A percentile compares a stretch with the other conserved stretches of the same genome.
Evolutionary conservation across 2,797 vertebrate species (phyloP).

Genomic region (Dromococcyx pavoninus): DNA sequence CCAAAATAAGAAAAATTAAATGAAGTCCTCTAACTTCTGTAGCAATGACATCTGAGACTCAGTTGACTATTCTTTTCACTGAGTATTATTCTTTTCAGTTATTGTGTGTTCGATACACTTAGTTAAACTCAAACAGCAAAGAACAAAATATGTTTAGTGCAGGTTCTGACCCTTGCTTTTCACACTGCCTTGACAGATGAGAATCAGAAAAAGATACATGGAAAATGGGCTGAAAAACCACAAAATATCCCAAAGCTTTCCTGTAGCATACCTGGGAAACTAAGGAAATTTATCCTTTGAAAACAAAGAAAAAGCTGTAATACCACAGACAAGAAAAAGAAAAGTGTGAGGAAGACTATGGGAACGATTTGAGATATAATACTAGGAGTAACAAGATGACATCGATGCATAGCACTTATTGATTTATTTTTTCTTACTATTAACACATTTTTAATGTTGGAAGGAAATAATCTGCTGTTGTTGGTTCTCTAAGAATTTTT

Average conservation of each 20-base stretch:
- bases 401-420: background rate
- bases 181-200: background rate
- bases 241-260: background rate
- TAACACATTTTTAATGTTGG: background rate
- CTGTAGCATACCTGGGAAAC: background rate
- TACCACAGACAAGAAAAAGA: background rate
- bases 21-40: background rate
- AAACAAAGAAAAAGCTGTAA: background rate
- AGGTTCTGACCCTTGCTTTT: background rate
- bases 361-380: accelerated
- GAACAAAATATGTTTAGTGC: background rate
- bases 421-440: background rate
- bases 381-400: background rate
- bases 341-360: background rate
- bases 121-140: background rate
- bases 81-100: background rate
- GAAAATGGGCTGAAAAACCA: background rate
- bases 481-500: background rate
- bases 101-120: background rate
- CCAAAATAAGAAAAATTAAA: background rate
- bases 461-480: background rate
- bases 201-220: background rate
- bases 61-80: background rate
- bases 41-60: background rate
- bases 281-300: background rate